These are phyloP conservation scores for Cheilosia urbana DNA, from an alignment of 2,888 invertebrate species.

Conservation along the genomic window DNA sequence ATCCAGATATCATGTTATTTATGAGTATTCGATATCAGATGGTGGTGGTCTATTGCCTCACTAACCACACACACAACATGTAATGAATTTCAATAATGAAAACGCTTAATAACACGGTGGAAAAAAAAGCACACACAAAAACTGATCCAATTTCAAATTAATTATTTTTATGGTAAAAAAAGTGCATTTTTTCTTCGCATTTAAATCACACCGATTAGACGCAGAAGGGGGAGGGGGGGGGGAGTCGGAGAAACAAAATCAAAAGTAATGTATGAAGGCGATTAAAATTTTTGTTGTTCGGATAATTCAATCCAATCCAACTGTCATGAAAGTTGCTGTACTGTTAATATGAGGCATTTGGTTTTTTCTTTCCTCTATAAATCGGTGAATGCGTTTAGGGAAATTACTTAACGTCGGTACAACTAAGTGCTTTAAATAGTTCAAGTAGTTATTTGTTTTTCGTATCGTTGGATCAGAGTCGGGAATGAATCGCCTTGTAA, in stretches of 20 bases:
- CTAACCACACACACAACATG: slow-evolving; percentile 16
- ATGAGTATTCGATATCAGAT: slow-evolving; percentile 68
- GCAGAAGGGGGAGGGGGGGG: not conserved
- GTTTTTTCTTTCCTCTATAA: slow-evolving; percentile 1
- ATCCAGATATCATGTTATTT: slow-evolving; percentile 66
- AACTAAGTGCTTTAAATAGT: not conserved
- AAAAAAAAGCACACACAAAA: slow-evolving; percentile 17
- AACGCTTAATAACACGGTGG: slow-evolving; percentile 46
- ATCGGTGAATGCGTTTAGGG: slow-evolving; percentile 14
- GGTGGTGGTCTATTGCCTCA: slow-evolving; percentile 58
- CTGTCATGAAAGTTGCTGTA: slow-evolving; percentile 27
- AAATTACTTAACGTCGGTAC: slow-evolving; percentile 13
- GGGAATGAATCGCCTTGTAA: not conserved
- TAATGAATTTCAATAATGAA: slow-evolving; percentile 52
- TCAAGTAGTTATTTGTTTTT: slow-evolving; percentile 22
- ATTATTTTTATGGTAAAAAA: slow-evolving; percentile 27
- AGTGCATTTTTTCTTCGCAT: slow-evolving; percentile 5
- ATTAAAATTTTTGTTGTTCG: slow-evolving; percentile 7
- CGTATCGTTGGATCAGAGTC: not conserved
- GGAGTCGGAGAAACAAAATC: not conserved
- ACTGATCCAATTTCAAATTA: slow-evolving; percentile 55
- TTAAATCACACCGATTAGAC: slow-evolving; percentile 2
- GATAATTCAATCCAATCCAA: slow-evolving; percentile 1
- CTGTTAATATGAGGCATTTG: slow-evolving; percentile 7
- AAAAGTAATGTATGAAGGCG: slow-evolving; percentile 3